Evolutionary conservation across 2,888 invertebrate species (phyloP).

Genomic region (Schrankia costaestrigalis): DNA sequence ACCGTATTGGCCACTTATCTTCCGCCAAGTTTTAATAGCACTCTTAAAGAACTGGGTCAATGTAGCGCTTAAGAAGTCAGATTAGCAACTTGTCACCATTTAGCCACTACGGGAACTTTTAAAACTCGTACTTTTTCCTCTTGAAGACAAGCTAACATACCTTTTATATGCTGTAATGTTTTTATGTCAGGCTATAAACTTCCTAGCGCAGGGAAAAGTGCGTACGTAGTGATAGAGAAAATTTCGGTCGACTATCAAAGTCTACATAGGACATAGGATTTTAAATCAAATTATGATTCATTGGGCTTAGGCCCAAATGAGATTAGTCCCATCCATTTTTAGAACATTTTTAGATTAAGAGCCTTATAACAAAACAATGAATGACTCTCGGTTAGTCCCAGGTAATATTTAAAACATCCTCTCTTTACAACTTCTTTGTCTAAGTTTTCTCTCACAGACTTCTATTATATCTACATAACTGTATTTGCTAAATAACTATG

Average conservation of each 20-base stretch:
- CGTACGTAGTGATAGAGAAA: background rate
- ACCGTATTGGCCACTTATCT: conserved; percentile 15
- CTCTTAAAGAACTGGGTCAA: conserved; percentile 25
- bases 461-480: too few species aligned
- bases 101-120: conserved; percentile 18
- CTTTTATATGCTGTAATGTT: background rate
- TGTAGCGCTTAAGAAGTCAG: conserved; percentile 22
- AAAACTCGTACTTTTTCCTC: conserved; percentile 12
- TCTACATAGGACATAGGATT: background rate
- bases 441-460: too few species aligned
- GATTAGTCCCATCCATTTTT: too few species aligned
- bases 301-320: too few species aligned
- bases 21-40: conserved; percentile 18
- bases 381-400: too few species aligned
- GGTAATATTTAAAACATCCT: too few species aligned
- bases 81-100: conserved; percentile 24
- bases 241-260: too few species aligned
- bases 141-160: background rate
- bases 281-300: too few species aligned
- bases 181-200: background rate
- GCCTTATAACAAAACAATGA: too few species aligned
- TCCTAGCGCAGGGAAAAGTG: background rate
- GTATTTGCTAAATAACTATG: too few species aligned
- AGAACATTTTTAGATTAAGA: too few species aligned
- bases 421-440: too few species aligned